Conservation (phyloP, 2,113 vertebrate genomes). For the Phaethornis superciliosus region DNA sequence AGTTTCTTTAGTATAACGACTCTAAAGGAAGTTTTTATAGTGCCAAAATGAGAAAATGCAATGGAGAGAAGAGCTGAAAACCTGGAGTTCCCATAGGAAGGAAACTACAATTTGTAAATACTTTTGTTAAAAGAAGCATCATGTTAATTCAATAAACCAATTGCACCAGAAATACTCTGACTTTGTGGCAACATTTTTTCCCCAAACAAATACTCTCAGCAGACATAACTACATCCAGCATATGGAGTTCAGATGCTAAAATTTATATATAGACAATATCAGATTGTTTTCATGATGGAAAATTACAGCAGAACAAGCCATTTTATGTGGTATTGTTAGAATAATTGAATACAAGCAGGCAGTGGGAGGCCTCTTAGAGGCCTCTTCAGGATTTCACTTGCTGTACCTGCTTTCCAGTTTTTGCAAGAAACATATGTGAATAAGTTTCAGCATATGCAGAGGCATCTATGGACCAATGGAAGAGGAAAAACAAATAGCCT, state of each 20-base stretch:
- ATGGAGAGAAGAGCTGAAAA: neutral
- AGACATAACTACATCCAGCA: neutral
- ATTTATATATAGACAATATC: neutral
- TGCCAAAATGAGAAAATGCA: neutral
- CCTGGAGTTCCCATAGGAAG: neutral
- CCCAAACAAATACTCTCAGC: neutral
- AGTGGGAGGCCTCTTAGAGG: neutral
- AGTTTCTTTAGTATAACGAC: neutral
- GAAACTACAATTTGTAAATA: neutral
- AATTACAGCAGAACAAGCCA: neutral
- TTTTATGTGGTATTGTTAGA: neutral
- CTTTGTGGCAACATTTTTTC: neutral
- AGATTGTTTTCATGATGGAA: neutral
- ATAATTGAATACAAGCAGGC: neutral
- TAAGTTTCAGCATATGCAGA: neutral
- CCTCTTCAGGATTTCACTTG: neutral
- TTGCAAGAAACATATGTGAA: neutral
- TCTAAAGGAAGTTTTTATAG: neutral
- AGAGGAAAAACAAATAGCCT: neutral
- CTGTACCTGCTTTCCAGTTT: neutral
- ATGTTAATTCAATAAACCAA: neutral
- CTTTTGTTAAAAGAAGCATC: neutral
- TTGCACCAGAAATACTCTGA: neutral
- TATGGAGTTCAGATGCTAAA: neutral
- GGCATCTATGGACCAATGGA: neutral